These are phyloP conservation scores for Thalassarche chlororhynchos DNA, from an alignment of 2,113 vertebrate species.

Conservation along the genomic window DNA sequence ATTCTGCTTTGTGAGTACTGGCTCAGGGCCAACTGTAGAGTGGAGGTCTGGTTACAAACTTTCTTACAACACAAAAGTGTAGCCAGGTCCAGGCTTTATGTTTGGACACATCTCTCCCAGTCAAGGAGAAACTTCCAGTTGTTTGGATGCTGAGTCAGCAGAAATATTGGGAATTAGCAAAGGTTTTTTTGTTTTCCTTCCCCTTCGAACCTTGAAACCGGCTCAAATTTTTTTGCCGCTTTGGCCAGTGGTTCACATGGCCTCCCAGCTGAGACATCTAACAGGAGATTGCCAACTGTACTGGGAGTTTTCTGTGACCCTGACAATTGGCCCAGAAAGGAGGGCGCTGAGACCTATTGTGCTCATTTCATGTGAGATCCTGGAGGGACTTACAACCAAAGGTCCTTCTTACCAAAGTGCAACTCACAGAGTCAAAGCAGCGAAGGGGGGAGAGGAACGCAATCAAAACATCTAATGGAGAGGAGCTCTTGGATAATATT, in stretches of 20 bases:
- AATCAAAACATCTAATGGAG: background rate
- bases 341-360: background rate
- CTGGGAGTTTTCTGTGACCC: slow-evolving; percentile 11
- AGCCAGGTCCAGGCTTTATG: slow-evolving; percentile 15
- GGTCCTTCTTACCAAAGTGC: slow-evolving; percentile 22
- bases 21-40: background rate
- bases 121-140: slow-evolving; percentile 40
- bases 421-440: background rate
- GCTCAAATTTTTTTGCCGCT: background rate
- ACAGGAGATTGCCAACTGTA: background rate
- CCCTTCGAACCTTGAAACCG: background rate
- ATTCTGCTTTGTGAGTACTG: slow-evolving; percentile 28
- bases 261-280: background rate
- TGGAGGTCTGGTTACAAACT: slow-evolving; percentile 3
- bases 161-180: background rate
- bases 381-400: slow-evolving; percentile 39
- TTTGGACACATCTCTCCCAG: background rate
- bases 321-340: background rate
- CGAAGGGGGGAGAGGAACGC: background rate
- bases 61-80: background rate
- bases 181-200: background rate
- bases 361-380: background rate
- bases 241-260: background rate
- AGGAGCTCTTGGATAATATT: background rate
- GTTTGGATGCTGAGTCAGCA: slow-evolving; percentile 42